Conservation (phyloP, 2,888 invertebrate genomes). For the Limnephilus marmoratus region DNA sequence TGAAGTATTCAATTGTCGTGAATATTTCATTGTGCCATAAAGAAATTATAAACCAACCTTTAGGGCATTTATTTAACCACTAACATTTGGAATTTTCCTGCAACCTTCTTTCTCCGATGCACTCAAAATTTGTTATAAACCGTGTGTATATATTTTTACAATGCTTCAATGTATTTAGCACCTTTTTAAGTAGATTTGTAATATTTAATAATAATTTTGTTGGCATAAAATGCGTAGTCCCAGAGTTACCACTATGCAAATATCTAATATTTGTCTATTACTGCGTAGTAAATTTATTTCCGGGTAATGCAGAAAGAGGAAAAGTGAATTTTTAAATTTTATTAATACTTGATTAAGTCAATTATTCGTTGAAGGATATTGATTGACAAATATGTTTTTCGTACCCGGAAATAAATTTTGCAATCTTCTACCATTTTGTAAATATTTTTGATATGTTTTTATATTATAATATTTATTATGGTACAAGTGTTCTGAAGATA, state of each 20-base stretch:
- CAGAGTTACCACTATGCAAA: conserved; percentile 20
- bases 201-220: conserved; percentile 22
- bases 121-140: conserved; percentile 32
- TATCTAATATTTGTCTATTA: background rate
- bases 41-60: conserved; percentile 13
- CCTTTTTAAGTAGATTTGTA: conserved; percentile 41
- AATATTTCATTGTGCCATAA: conserved; percentile 60
- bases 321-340: background rate
- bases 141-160: conserved; percentile 18
- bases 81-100: background rate
- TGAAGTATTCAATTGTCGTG: conserved; percentile 51
- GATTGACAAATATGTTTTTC: background rate
- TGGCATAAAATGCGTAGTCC: conserved; percentile 44
- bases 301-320: background rate
- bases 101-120: background rate
- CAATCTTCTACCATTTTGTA: background rate
- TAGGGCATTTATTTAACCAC: background rate
- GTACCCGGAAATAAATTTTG: background rate
- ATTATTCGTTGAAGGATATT: background rate
- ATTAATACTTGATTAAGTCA: background rate
- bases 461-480: background rate
- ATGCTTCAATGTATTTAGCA: conserved; percentile 35
- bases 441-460: conserved; percentile 2
- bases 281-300: background rate
- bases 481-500: background rate